phyloP scores from a whole-genome alignment of 2,113 vertebrate genomes.

The Laticauda colubrina region DNA sequence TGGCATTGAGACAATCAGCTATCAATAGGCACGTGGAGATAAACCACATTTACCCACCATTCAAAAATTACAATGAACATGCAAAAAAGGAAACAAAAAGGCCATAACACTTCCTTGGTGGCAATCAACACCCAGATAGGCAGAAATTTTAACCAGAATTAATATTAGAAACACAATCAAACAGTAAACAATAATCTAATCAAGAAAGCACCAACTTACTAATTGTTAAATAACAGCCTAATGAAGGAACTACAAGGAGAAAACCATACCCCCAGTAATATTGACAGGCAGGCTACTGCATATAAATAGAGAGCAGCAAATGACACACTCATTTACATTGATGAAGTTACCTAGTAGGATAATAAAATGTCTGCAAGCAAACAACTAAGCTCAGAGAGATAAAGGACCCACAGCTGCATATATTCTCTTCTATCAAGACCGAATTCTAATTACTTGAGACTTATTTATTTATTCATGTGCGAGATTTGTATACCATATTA shows the following conservation, averaged over 20 bases:
- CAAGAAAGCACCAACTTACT: not conserved
- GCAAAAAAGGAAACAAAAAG: no score
- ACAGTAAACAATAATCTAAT: not conserved
- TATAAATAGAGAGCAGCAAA: no score
- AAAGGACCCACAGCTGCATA: not conserved
- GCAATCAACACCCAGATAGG: no score
- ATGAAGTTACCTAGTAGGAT: not conserved
- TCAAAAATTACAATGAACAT: no score
- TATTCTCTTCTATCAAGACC: not conserved
- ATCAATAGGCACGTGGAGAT: no score
- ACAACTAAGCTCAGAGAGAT: not conserved
- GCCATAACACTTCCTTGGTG: no score
- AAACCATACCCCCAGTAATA: not conserved
- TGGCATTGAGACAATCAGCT: no score
- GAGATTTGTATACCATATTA: not conserved
- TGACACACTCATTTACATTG: not conserved
- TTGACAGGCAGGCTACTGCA: not conserved
- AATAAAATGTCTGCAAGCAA: not conserved
- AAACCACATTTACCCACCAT: no score
- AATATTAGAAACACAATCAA: not conserved
- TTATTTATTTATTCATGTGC: not conserved
- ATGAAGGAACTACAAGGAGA: not conserved
- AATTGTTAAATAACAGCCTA: not conserved
- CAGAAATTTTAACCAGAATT: no score
- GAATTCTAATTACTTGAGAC: not conserved